Evolutionary conservation across 2,797 vertebrate genomes (phyloP).

Genomic region (Sebastes matsubarae): DNA sequence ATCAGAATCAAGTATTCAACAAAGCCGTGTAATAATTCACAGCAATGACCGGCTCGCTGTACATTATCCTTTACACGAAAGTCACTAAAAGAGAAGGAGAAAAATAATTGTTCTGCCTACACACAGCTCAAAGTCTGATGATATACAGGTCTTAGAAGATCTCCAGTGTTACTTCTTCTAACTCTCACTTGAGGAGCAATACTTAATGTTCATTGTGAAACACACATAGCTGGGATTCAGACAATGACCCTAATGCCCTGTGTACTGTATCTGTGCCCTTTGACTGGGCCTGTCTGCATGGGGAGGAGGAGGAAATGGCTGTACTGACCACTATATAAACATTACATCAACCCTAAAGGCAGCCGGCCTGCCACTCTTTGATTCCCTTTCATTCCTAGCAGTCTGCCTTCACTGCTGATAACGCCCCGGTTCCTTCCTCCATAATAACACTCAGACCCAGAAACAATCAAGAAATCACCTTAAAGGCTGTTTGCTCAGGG

Average conservation of each 20-base stretch:
- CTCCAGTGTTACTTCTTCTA: not conserved
- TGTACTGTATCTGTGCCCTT: conserved; percentile 51
- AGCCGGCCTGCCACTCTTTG: conserved; percentile 43
- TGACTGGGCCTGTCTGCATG: conserved; percentile 47
- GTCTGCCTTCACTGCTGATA: conserved; percentile 64
- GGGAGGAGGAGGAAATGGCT: conserved; percentile 74
- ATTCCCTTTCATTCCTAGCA: conserved; percentile 54
- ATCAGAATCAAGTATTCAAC: too few relatives aligned
- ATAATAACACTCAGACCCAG: conserved; percentile 59
- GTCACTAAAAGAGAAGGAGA: not conserved
- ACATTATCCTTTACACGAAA: not conserved
- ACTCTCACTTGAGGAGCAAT: not conserved
- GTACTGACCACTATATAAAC: conserved; percentile 73
- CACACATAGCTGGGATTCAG: conserved; percentile 31
- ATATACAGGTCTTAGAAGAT: not conserved
- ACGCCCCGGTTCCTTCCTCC: conserved; percentile 75
- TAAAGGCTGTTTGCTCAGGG: conserved; percentile 44
- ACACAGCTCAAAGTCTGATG: not conserved
- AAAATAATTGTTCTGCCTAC: not conserved
- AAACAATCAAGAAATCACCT: conserved; percentile 67
- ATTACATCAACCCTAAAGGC: conserved; percentile 77
- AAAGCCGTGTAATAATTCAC: too few relatives aligned
- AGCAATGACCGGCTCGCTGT: too few relatives aligned
- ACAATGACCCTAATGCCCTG: conserved; percentile 25
- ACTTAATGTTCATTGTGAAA: conserved; percentile 21